Evolutionary conservation across 2,797 vertebrate species (phyloP), one percentile per base, ranked within the genome.

Genomic region (Petrocephalus sullivani): DNA sequence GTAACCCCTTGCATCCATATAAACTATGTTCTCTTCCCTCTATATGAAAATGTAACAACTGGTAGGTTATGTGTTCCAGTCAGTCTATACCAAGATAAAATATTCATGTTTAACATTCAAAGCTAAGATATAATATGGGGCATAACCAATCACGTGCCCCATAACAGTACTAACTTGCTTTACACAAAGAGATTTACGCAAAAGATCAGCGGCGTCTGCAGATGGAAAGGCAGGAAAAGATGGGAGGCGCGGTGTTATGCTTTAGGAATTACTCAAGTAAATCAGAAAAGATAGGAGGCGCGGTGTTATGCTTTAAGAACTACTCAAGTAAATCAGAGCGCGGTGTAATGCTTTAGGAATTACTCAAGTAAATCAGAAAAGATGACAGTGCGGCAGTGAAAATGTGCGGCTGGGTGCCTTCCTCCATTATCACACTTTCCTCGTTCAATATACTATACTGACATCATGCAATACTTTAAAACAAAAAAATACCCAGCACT

Each of bases 401-500:
- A 86, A 75, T 85, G 88, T 53, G 0, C 56, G 37, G 41, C 49
- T 61, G 49, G 41, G 14, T 33, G 14, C 10, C 12, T 67, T 56
- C 46, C 88, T 23, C 56, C 28, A 91, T 92, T 91, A 41, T 1
- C 51, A 37, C 23, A 23, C 75, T 53, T 28, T 87, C 23, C 16
- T 37, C 7, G 3, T 23, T 9, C 60, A n/a, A 88, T 9, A 23
- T n/a, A 56, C 54, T 19, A 81, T 6, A 37, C 78, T 60, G 6
- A 51, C 19, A 67, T 41, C 86, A 51, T 87, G 51, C 87, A 90
- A 90, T 54, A 41, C 33, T 54, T 56, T 9, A 51, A 87, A 78
- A 85, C 61, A 53, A 51, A 88, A 58, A 84, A 23, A 78, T 78
- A 93, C 93, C 93, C 89, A 91, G 91, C 46, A 94, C 92, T 92